Percentiles rank a stretch among this genome's conserved stretches.
phyloP scores from a whole-genome alignment of 2,113 vertebrate species.

The human region GRCh38 chr5:34080001-34080500 shows the following conservation, averaged over 20 bases:
- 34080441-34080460: background rate
- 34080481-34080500: background rate
- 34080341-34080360: background rate
- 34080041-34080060: background rate
- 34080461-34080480: background rate
- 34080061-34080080: background rate
- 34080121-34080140: background rate
- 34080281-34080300: background rate
- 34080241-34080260: background rate
- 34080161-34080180: background rate
- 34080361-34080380: background rate
- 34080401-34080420: background rate
- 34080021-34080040: background rate
- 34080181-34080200: background rate
- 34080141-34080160: background rate
- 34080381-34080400: background rate
- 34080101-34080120: background rate
- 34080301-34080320: background rate
- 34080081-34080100: background rate
- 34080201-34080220: background rate
- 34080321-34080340: background rate
- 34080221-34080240: background rate
- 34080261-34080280: background rate
- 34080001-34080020: background rate
- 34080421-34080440: background rate